phyloP scores from a whole-genome alignment of 2,113 vertebrate species.

The Pachyramphus minor region DNA sequence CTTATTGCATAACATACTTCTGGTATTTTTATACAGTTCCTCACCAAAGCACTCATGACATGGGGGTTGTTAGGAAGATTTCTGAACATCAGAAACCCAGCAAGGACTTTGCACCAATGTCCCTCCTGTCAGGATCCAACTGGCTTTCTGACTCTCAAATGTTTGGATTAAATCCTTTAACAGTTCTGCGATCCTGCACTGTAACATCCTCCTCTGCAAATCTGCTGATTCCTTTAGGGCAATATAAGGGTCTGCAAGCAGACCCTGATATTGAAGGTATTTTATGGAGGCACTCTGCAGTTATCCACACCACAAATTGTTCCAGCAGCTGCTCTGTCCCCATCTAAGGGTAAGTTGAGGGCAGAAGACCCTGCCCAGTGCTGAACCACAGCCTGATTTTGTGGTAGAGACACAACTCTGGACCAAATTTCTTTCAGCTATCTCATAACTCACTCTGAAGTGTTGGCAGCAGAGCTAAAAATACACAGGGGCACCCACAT shows the following conservation, averaged over 20 bases:
- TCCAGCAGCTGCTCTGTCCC: neutral
- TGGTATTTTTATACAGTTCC: neutral
- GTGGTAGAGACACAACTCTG: neutral
- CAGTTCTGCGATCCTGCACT: neutral
- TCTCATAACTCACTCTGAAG: neutral
- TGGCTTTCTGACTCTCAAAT: neutral
- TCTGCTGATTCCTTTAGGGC: neutral
- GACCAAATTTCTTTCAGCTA: neutral
- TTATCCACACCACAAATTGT: neutral
- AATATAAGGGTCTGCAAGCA: neutral
- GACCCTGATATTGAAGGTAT: no score
- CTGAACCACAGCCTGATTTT: neutral
- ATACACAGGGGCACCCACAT: fast-evolving
- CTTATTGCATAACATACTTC: neutral
- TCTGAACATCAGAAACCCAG: neutral
- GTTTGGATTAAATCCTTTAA: neutral
- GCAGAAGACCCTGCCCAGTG: neutral
- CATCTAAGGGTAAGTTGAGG: neutral
- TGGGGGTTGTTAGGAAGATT: neutral
- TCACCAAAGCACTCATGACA: neutral
- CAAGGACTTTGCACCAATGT: neutral
- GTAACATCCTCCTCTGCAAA: neutral
- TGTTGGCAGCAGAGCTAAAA: neutral
- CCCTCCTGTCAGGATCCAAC: neutral
- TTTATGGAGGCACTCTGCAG: neutral